phyloP scores from a whole-genome alignment of 1,140 invertebrate species.

The Luehdorfia chinensis region DNA sequence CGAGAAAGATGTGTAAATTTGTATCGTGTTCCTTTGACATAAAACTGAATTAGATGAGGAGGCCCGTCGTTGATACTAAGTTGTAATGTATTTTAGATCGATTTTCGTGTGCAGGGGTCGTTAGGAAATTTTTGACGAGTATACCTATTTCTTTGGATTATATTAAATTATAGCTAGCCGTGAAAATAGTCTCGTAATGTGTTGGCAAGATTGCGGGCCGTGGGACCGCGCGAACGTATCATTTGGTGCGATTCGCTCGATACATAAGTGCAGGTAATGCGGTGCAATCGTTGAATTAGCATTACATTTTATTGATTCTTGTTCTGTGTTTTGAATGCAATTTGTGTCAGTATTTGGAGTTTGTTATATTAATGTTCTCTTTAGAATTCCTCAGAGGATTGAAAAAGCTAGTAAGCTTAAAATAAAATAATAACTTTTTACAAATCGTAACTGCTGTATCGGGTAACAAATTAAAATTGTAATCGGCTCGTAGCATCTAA shows the following conservation, averaged over 20 bases:
- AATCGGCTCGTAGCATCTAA: too few species aligned
- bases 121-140: constrained; percentile 42
- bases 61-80: constrained; percentile 18
- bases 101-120: constrained; percentile 21
- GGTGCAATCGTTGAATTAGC: constrained; percentile 65
- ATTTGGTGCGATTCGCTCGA: constrained; percentile 56
- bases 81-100: constrained; percentile 27
- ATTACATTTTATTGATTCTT: constrained; percentile 58
- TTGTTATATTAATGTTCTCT: too few species aligned
- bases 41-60: constrained; percentile 18
- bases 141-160: constrained; percentile 75
- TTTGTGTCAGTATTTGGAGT: not conserved
- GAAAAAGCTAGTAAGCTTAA: too few species aligned
- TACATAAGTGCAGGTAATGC: constrained; percentile 59
- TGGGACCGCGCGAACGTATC: constrained; percentile 64
- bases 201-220: constrained; percentile 62
- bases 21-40: constrained; percentile 23
- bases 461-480: too few species aligned
- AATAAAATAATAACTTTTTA: too few species aligned
- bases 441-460: too few species aligned
- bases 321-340: constrained; percentile 39
- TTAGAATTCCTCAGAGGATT: too few species aligned
- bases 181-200: constrained; percentile 74
- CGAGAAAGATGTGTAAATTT: constrained; percentile 25
- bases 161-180: constrained; percentile 75